These are phyloP conservation scores for Drosophila villosipedis DNA, from an alignment of 2,888 invertebrate genomes.

Conservation along the genomic window DNA sequence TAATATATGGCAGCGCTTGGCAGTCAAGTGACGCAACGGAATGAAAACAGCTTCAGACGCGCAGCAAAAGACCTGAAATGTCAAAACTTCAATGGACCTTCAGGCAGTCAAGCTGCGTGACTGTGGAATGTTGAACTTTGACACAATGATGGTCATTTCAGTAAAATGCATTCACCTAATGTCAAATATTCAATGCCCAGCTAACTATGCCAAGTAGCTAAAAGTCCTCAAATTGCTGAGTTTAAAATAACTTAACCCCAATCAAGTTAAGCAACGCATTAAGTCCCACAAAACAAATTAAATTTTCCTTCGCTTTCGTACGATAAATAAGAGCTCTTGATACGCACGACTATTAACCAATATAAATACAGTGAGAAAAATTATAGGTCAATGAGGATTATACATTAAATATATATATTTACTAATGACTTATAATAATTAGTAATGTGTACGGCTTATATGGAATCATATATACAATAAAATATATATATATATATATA, in stretches of 20 bases:
- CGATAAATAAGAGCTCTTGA: slow-evolving; percentile 9
- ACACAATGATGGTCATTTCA: slow-evolving; percentile 14
- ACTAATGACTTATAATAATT: not conserved
- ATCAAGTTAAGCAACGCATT: too few relatives aligned
- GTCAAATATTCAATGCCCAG: not conserved
- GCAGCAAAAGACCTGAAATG: slow-evolving; percentile 9
- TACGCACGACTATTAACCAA: not conserved
- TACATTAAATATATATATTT: not conserved
- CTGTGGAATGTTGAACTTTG: slow-evolving; percentile 25
- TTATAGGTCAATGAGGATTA: not conserved
- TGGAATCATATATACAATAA: not conserved
- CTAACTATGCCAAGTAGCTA: not conserved
- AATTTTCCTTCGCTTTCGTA: not conserved
- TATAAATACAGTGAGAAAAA: not conserved
- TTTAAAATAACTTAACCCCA: not conserved
- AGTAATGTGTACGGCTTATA: not conserved
- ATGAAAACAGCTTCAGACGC: slow-evolving; percentile 21
- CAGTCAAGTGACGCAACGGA: slow-evolving; percentile 24
- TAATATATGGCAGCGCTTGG: slow-evolving; percentile 54
- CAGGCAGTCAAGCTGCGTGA: not conserved
- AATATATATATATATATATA: not conserved
- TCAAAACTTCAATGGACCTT: slow-evolving; percentile 14
- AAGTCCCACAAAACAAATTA: not conserved
- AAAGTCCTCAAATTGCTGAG: not conserved
- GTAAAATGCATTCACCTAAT: not conserved